Conservation (phyloP, 2,888 invertebrate species). For the Enoplolaimus lenunculus region DNA sequence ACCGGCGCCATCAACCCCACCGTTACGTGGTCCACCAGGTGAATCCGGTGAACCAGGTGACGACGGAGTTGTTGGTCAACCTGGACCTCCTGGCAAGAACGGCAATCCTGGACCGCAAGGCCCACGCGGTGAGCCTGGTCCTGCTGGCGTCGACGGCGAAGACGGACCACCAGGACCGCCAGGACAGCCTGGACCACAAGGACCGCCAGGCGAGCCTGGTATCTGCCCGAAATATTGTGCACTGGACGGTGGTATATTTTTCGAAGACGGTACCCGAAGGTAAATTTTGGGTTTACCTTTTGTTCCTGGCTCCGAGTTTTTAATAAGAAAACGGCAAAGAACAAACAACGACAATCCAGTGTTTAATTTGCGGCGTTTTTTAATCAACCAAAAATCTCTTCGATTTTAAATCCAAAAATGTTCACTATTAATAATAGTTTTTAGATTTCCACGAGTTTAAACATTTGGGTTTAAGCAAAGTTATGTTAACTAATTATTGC, state of each 20-base stretch:
- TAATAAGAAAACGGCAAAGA: too few relatives aligned
- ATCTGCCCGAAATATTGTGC: constrained; percentile 28
- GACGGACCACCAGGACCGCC: constrained; percentile 26
- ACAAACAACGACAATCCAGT: too few relatives aligned
- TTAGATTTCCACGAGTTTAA: too few relatives aligned
- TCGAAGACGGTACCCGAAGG: constrained; percentile 10
- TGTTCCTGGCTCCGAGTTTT: too few relatives aligned
- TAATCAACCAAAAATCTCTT: too few relatives aligned
- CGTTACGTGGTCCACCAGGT: constrained; percentile 24
- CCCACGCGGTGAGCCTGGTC: constrained; percentile 30
- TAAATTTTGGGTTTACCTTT: too few relatives aligned
- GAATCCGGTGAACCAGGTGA: constrained; percentile 25
- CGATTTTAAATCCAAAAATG: too few relatives aligned
- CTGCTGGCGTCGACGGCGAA: constrained; percentile 30
- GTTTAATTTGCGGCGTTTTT: too few relatives aligned
- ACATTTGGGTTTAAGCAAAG: too few relatives aligned
- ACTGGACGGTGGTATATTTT: too few relatives aligned
- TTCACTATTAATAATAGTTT: too few relatives aligned
- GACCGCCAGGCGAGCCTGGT: constrained; percentile 19
- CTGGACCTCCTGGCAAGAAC: constrained; percentile 28
- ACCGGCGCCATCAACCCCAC: constrained; percentile 29
- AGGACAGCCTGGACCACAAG: constrained; percentile 22
- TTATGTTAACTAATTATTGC: too few relatives aligned
- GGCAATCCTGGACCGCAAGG: constrained; percentile 34
- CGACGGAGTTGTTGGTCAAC: constrained; percentile 16